phyloP scores from a whole-genome alignment of 30 jellyfish, hydroid and myxozoan genomes.

The Calvadosia cruxmelitensis region DNA sequence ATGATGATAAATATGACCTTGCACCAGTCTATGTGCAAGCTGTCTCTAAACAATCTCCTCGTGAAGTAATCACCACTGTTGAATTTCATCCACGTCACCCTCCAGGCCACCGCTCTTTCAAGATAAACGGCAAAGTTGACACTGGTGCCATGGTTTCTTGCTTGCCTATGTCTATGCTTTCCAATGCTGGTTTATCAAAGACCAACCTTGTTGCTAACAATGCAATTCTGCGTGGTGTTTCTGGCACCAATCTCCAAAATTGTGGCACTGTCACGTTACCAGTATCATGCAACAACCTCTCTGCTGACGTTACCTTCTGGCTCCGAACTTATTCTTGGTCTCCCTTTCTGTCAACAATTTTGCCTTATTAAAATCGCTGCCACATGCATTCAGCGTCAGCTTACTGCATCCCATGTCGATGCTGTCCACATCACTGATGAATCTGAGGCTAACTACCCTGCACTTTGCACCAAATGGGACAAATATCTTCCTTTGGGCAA shows the following conservation, averaged over 20 bases:
- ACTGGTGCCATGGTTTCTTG: constrained; percentile 27
- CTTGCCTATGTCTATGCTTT: constrained; percentile 8
- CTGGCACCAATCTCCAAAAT: constrained; percentile 11
- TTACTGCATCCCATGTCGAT: constrained; percentile 6
- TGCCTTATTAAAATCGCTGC: constrained; percentile 9
- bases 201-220: not conserved
- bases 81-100: constrained; percentile 7
- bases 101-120: constrained; percentile 3
- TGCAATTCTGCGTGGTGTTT: constrained; percentile 11
- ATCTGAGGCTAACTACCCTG: constrained; percentile 2
- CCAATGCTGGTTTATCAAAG: not conserved
- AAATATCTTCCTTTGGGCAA: constrained; percentile 15
- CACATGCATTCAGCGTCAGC: constrained; percentile 5
- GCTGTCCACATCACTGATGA: constrained; percentile 30
- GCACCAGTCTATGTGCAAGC: not conserved
- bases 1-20: not conserved
- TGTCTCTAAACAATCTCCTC: not conserved
- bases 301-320: constrained; percentile 4
- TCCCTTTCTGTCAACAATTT: constrained; percentile 11
- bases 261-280: not conserved
- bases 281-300: constrained; percentile 12
- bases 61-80: constrained; percentile 11
- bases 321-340: constrained; percentile 22
- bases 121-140: constrained; percentile 14
- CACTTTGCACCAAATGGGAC: constrained; percentile 10